Evolutionary conservation across 2,888 invertebrate species (phyloP).

Genomic region (Mesorhabditis sp.): DNA sequence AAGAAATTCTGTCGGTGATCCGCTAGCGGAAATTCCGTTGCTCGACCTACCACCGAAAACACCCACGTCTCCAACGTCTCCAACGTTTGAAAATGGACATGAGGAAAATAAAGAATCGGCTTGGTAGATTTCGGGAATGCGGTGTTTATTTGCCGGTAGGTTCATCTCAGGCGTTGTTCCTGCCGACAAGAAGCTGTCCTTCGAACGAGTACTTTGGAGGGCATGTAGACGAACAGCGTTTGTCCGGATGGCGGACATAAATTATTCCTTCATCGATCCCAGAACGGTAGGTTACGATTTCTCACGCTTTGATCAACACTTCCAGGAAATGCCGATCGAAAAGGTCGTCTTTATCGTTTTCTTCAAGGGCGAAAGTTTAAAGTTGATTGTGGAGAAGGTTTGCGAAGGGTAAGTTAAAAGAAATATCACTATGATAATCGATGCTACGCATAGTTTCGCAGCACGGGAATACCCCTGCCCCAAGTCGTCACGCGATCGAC

Average conservation of each 20-base stretch:
- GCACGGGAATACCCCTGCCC: constrained; percentile 97
- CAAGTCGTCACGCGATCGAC: constrained; percentile 86
- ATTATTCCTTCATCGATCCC: constrained; percentile 83
- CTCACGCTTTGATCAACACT: background rate
- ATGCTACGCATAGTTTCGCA: constrained; percentile 69
- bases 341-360: constrained; percentile 81
- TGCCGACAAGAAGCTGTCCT: constrained; percentile 84
- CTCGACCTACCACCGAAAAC: background rate
- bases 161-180: constrained; percentile 95
- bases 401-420: constrained; percentile 76
- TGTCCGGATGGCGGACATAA: constrained; percentile 86
- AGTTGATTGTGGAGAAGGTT: constrained; percentile 92
- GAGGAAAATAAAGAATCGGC: background rate
- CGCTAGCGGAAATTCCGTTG: constrained; percentile 23
- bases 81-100: constrained; percentile 11
- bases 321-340: constrained; percentile 27
- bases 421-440: background rate
- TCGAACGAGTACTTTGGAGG: constrained; percentile 94
- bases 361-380: constrained; percentile 88
- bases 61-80: constrained; percentile 14
- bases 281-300: constrained; percentile 72
- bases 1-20: constrained; percentile 15
- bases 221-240: constrained; percentile 95
- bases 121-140: background rate
- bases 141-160: constrained; percentile 61